Percentiles rank a stretch among this genome's conserved stretches.
These are phyloP conservation scores for Enteromius unitaeniatus DNA, from an alignment of 2,797 vertebrate genomes.

Conservation along the genomic window DNA sequence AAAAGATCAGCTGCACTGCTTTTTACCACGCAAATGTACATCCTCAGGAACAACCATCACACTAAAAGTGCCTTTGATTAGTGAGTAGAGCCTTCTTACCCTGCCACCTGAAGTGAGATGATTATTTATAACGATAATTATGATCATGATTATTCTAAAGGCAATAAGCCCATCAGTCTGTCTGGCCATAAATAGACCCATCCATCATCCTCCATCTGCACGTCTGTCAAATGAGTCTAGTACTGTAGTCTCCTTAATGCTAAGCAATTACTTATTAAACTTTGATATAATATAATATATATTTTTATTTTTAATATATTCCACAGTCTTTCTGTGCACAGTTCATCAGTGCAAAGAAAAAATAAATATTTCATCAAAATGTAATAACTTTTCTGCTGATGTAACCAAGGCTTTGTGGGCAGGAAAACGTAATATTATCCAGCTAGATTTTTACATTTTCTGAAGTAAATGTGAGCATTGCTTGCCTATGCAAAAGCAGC, in stretches of 20 bases:
- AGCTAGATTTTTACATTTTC: neutral
- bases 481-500: slow-evolving; percentile 8
- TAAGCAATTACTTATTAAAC: neutral
- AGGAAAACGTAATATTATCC: slow-evolving; percentile 11
- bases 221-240: slow-evolving; percentile 21
- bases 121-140: slow-evolving; percentile 71
- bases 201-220: slow-evolving; percentile 29
- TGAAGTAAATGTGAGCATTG: slow-evolving; percentile 2
- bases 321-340: neutral
- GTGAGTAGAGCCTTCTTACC: neutral
- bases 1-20: neutral
- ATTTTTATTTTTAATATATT: neutral
- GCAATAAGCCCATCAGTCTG: slow-evolving; percentile 65
- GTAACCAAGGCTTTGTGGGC: neutral
- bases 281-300: neutral
- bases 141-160: slow-evolving; percentile 72
- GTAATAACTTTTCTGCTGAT: slow-evolving; percentile 13
- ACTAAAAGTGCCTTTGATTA: slow-evolving; percentile 18
- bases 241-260: neutral
- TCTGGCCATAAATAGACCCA: slow-evolving; percentile 66
- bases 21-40: neutral
- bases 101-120: slow-evolving; percentile 43
- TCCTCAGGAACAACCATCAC: slow-evolving; percentile 20
- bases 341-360: neutral
- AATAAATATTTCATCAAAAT: neutral